Evolutionary conservation across 2,888 invertebrate genomes (phyloP).

Genomic region (Drosophila atripex): DNA sequence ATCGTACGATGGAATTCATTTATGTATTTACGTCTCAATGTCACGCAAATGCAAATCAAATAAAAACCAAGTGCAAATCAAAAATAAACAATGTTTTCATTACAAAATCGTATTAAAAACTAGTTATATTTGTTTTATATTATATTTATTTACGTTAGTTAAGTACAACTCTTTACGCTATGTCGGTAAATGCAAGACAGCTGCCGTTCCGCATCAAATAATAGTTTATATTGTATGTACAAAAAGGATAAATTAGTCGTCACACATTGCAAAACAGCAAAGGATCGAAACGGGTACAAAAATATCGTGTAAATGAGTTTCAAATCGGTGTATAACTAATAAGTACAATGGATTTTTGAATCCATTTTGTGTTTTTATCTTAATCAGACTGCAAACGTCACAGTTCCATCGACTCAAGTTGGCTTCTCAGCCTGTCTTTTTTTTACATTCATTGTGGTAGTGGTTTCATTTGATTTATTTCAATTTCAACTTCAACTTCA

Average conservation of each 20-base stretch:
- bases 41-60: conserved; percentile 24
- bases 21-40: conserved; percentile 41
- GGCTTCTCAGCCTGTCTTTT: conserved; percentile 20
- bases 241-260: conserved; percentile 34
- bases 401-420: conserved; percentile 12
- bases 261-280: neutral
- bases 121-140: conserved; percentile 1
- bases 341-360: conserved; percentile 34
- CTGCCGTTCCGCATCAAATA: conserved; percentile 16
- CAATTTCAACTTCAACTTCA: conserved; percentile 28
- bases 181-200: conserved; percentile 40
- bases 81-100: conserved; percentile 13
- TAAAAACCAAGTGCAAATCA: conserved; percentile 18
- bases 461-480: neutral
- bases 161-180: conserved; percentile 53
- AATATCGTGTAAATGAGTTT: conserved; percentile 29
- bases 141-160: conserved; percentile 27
- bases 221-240: conserved; percentile 52
- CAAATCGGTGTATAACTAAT: conserved; percentile 29
- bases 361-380: conserved; percentile 12
- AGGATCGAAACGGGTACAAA: conserved; percentile 5
- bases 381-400: conserved; percentile 36
- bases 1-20: conserved; percentile 17
- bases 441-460: conserved; percentile 19
- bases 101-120: too few relatives aligned